Percentiles rank a stretch among this genome's conserved stretches.
Conservation (phyloP, 2,888 invertebrate species). For the Drosophila flavopinicola region DNA sequence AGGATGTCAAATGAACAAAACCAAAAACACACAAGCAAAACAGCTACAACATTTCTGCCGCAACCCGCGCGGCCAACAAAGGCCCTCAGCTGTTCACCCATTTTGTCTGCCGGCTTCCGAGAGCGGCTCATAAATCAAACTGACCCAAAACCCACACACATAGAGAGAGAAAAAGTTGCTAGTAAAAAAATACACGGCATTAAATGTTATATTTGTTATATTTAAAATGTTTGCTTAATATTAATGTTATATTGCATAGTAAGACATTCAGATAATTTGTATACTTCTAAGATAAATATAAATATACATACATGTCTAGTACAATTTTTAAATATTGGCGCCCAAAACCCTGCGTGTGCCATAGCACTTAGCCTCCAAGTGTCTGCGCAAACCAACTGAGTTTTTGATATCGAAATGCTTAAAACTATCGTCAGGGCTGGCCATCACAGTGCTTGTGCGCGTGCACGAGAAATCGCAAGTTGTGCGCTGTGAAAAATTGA, state of each 20-base stretch:
- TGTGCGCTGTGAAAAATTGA: not conserved
- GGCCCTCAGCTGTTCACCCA: constrained; percentile 20
- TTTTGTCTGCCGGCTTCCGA: constrained; percentile 50
- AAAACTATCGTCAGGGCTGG: constrained; percentile 12
- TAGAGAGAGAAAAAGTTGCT: not conserved
- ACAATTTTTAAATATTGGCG: constrained; percentile 23
- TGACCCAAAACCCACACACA: constrained; percentile 21
- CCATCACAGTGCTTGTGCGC: not conserved
- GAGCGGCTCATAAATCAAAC: constrained; percentile 61
- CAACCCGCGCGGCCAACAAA: constrained; percentile 4
- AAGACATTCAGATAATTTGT: not conserved
- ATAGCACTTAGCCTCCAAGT: constrained; percentile 19
- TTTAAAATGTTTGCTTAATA: not conserved
- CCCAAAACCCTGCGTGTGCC: not conserved
- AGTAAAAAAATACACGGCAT: not conserved
- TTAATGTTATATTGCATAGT: not conserved
- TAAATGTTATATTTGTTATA: no score
- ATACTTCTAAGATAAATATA: not conserved
- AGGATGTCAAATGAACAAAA: constrained; percentile 26
- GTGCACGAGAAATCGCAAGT: not conserved
- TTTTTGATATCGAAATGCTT: constrained; percentile 18
- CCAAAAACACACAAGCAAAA: constrained; percentile 13
- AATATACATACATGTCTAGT: no score
- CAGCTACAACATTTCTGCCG: constrained; percentile 23
- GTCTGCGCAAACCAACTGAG: not conserved